Evolutionary conservation across 2,113 vertebrate species (phyloP).

Genomic region (Mola mola): DNA sequence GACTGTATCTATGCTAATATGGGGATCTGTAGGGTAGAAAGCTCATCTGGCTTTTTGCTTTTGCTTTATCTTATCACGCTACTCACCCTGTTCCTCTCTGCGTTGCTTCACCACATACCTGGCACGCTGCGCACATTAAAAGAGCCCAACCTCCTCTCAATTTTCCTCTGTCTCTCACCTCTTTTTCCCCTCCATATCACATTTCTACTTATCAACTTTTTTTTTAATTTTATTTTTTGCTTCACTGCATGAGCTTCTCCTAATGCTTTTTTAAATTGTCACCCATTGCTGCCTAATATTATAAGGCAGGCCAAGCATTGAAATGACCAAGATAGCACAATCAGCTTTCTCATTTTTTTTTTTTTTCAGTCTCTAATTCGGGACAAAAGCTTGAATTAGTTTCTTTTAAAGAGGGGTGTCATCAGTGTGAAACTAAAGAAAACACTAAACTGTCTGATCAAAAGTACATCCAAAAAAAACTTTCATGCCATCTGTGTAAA

Average conservation of each 20-base stretch:
- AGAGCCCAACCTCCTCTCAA: conserved; percentile 24
- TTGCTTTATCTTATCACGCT: conserved; percentile 80
- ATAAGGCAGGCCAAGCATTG: conserved; percentile 13
- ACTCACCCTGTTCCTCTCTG: conserved; percentile 32
- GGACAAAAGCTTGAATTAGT: conserved; percentile 1
- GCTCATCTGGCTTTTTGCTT: conserved; percentile 61
- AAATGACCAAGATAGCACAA: conserved; percentile 11
- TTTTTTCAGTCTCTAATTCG: background rate
- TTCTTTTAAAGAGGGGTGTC: background rate
- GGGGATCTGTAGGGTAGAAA: conserved; percentile 63
- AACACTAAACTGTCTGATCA: conserved; percentile 11
- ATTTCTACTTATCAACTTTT: conserved; percentile 30
- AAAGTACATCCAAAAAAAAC: conserved; percentile 43
- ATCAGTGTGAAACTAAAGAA: conserved; percentile 10
- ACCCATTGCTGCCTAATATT: conserved; percentile 5
- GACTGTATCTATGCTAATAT: conserved; percentile 83
- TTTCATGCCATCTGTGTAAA: conserved; percentile 4
- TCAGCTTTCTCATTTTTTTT: conserved; percentile 20
- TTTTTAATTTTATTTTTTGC: too few species aligned
- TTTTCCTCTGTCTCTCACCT: conserved; percentile 20
- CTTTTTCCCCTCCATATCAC: conserved; percentile 22
- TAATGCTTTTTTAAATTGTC: conserved; percentile 41
- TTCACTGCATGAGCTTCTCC: conserved; percentile 17
- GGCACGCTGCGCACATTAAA: conserved; percentile 57
- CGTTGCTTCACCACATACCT: conserved; percentile 52